Base-by-base conservation (phyloP, 1,140 invertebrate genomes). In the Gryon sp. region DNA sequence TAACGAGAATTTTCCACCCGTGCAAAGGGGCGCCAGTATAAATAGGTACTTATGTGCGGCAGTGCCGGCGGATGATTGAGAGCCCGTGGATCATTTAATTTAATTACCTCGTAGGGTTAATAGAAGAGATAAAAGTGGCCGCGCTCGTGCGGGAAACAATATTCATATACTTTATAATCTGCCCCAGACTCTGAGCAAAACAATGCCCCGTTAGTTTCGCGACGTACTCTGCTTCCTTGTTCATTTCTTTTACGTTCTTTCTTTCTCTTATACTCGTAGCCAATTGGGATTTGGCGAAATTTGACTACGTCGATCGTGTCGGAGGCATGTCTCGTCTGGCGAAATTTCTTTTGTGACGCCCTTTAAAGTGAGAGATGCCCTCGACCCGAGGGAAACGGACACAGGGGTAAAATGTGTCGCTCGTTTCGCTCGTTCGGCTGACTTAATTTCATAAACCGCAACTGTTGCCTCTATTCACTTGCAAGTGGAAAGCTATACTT, bases 371-470 rank as follows among this genome's bases (percentile, higher is more conserved):
- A 24, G 36, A 40, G 30, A 22, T 36, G 19, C 41, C 48, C 28
- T 48, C 14, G 22, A 15, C 8, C 9, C 12, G 2, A 36, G 28
- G 50, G 65, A 36, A 40, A 70, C 34, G 50, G 18, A 46, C 46
- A 18, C 20, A 46, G 72, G 46, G 43, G 60, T 43, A 69, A 76
- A 76, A 78, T 77, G 75, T 82, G 78, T 82, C 78, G 69, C 63
- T 82, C 78, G 78, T 84, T 84, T 75, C 75, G 66, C 43, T 78
- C 80, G 76, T 83, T 75, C 55, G 82, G 70, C 76, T 82, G 78
- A 87, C 84, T 87, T 86, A 86, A 88, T 88, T 88, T 88, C 86
- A 87, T 88, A 89, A 88, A 89, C 86, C 86, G 84, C 87, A 88
- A 89, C 86, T 88, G 86, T 87, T 88, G 80, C 86, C 85, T 82